These are phyloP conservation scores for Rhea americana DNA, from an alignment of 2,113 vertebrate genomes.

Conservation along the genomic window DNA sequence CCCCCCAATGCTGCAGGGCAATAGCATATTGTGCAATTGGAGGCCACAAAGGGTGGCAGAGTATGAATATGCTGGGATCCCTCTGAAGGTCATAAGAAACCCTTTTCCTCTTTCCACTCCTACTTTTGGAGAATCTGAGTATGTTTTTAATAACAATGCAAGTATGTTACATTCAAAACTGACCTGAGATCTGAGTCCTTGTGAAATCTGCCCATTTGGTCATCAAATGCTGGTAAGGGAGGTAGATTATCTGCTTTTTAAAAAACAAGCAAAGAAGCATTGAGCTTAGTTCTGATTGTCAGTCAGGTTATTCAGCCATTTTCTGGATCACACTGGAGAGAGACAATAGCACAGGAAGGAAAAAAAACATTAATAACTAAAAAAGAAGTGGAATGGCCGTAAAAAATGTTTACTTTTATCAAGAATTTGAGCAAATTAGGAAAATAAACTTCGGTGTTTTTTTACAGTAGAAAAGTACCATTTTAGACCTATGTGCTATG, in stretches of 20 bases:
- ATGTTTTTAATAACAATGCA: neutral
- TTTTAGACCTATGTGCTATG: neutral
- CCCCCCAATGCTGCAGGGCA: neutral
- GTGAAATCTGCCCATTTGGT: neutral
- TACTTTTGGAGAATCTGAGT: neutral
- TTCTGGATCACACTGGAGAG: neutral
- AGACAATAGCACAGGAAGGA: neutral
- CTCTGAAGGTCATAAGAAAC: neutral
- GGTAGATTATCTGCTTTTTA: neutral
- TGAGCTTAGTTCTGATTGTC: neutral
- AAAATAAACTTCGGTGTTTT: neutral
- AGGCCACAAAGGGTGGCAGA: neutral
- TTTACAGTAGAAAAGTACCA: neutral
- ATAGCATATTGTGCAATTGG: neutral
- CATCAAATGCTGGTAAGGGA: neutral
- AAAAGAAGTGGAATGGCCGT: neutral
- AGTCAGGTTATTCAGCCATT: neutral
- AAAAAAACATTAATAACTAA: neutral
- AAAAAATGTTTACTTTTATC: neutral
- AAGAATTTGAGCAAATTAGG: neutral
- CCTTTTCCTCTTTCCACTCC: neutral
- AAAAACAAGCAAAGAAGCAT: neutral
- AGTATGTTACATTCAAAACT: neutral
- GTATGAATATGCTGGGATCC: neutral
- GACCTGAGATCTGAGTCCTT: neutral